These are phyloP conservation scores for Grantiella picta DNA, from an alignment of 2,113 vertebrate species.

Conservation along the genomic window DNA sequence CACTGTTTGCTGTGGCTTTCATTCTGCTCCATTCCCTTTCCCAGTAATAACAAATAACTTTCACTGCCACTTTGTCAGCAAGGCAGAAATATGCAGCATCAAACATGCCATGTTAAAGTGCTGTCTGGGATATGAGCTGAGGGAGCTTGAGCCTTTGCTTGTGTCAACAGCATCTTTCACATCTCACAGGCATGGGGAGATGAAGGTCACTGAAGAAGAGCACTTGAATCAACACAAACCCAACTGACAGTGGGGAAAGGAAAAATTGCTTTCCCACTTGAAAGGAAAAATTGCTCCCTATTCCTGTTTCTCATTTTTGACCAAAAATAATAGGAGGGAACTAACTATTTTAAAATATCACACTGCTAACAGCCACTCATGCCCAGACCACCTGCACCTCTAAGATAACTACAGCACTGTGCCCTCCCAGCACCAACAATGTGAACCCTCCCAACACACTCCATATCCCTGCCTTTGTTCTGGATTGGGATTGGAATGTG, in stretches of 20 bases:
- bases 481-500: not conserved
- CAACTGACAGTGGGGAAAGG: not conserved
- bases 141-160: not conserved
- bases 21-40: not conserved
- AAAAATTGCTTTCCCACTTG: conserved; percentile 6
- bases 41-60: conserved; percentile 26
- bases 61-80: conserved; percentile 14
- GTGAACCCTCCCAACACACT: not conserved
- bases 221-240: conserved; percentile 10
- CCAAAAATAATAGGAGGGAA: not conserved
- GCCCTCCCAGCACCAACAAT: not conserved
- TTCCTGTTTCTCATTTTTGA: not conserved
- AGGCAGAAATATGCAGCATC: conserved; percentile 28
- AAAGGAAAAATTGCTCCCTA: not conserved
- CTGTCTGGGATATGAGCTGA: conserved; percentile 37
- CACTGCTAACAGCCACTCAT: not conserved
- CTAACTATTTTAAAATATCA: not conserved
- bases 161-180: conserved; percentile 55
- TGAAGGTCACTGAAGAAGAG: conserved; percentile 43
- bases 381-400: not conserved
- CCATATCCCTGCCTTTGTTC: not conserved
- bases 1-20: not conserved
- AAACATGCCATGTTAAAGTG: conserved; percentile 22
- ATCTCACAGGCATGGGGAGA: conserved; percentile 13
- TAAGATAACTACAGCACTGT: not conserved